Conservation (phyloP, 2,888 invertebrate genomes). For the Mantis religiosa region DNA sequence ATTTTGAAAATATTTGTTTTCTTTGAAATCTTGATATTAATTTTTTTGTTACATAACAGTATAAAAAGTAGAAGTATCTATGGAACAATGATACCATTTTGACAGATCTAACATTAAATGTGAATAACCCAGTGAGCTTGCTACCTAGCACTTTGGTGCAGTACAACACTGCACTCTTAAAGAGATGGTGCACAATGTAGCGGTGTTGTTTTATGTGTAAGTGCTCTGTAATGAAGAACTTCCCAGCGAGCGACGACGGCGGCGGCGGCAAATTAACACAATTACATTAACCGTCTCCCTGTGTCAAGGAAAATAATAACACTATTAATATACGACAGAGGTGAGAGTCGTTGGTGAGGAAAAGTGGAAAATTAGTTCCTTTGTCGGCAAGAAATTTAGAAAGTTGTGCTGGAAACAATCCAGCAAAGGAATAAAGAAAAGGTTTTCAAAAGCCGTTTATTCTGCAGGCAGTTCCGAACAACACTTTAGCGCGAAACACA, state of each 20-base stretch:
- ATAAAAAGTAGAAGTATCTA: too few species aligned
- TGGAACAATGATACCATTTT: too few species aligned
- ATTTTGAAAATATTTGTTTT: too few species aligned
- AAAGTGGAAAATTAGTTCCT: background rate
- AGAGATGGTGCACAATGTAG: too few species aligned
- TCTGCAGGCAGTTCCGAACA: background rate
- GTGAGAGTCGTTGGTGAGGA: background rate
- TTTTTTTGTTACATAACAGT: too few species aligned
- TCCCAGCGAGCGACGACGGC: too few species aligned
- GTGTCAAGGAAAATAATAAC: background rate
- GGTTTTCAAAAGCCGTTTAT: background rate
- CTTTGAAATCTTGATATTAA: too few species aligned
- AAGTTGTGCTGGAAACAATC: background rate
- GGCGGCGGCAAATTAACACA: background rate
- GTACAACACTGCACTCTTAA: too few species aligned
- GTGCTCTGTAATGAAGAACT: background rate
- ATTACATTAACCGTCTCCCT: background rate
- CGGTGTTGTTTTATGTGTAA: too few species aligned
- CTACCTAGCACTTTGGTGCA: too few species aligned
- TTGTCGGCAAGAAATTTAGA: background rate
- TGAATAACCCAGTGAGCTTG: too few species aligned
- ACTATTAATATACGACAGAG: background rate
- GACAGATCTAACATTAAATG: too few species aligned
- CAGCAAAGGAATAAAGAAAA: background rate
- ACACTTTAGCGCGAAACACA: background rate